These are phyloP conservation scores for Panthera uncia DNA, from an alignment of 2,113 vertebrate genomes.

Conservation along the genomic window DNA sequence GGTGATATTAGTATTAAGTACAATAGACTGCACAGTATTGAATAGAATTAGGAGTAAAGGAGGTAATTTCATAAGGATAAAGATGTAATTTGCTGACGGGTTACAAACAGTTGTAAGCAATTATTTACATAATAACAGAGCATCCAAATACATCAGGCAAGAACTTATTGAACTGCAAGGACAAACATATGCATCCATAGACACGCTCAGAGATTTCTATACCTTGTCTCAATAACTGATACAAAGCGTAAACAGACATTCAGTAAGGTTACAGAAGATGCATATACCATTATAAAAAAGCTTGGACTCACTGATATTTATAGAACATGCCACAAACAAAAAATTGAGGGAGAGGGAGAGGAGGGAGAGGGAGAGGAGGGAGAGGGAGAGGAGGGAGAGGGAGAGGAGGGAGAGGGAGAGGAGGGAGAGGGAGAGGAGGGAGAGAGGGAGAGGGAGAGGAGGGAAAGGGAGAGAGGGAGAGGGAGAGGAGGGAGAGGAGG, in stretches of 20 bases:
- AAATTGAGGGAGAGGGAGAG: fast-evolving
- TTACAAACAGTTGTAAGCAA: background rate
- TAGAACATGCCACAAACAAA: background rate
- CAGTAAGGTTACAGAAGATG: too few species aligned
- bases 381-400: too few species aligned
- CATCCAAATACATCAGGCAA: background rate
- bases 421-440: too few species aligned
- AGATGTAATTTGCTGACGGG: background rate
- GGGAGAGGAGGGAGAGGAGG: too few species aligned
- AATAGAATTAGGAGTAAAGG: background rate
- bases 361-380: fast-evolving
- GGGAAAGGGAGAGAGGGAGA: too few species aligned
- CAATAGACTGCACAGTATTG: background rate
- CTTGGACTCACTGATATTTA: background rate
- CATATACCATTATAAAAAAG: too few species aligned
- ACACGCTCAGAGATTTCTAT: background rate
- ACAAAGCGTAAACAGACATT: background rate
- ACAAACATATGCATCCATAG: background rate
- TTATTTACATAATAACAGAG: background rate
- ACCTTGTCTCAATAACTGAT: background rate
- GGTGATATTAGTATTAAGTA: background rate
- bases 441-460: too few species aligned
- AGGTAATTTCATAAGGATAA: background rate
- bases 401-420: too few species aligned
- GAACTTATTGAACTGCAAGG: background rate